phyloP scores from a whole-genome alignment of 2,888 invertebrate genomes.

The Dysmachus trigonus region DNA sequence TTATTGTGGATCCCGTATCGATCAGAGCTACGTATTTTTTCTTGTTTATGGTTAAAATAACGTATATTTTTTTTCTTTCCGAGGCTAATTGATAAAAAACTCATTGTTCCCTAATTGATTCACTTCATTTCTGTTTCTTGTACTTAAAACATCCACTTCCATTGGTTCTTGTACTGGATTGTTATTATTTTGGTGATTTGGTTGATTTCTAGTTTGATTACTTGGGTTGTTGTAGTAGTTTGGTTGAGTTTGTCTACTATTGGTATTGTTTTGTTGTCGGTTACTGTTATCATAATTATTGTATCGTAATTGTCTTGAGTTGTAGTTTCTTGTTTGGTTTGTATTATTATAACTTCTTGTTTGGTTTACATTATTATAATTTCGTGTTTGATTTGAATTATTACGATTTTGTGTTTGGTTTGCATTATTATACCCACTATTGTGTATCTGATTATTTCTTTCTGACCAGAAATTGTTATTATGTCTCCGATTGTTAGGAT shows the following conservation, averaged over 20 bases:
- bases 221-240: no score
- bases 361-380: no score
- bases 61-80: background rate
- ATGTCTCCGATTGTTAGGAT: no score
- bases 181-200: background rate
- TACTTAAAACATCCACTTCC: background rate
- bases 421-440: no score
- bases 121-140: background rate
- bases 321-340: no score
- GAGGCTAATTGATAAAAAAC: background rate
- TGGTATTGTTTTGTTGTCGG: background rate
- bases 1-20: background rate
- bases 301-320: no score
- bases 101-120: background rate
- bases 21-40: background rate
- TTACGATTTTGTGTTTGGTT: no score
- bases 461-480: no score
- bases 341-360: no score
- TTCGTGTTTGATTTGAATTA: no score
- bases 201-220: no score
- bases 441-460: no score
- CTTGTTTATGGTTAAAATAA: background rate
- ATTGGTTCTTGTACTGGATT: background rate
- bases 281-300: background rate
- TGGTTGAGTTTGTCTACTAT: background rate